A percentile compares a stretch with the other conserved stretches of the same genome.
Conservation (phyloP, 2,888 invertebrate genomes). For the Drosophila diplacantha region DNA sequence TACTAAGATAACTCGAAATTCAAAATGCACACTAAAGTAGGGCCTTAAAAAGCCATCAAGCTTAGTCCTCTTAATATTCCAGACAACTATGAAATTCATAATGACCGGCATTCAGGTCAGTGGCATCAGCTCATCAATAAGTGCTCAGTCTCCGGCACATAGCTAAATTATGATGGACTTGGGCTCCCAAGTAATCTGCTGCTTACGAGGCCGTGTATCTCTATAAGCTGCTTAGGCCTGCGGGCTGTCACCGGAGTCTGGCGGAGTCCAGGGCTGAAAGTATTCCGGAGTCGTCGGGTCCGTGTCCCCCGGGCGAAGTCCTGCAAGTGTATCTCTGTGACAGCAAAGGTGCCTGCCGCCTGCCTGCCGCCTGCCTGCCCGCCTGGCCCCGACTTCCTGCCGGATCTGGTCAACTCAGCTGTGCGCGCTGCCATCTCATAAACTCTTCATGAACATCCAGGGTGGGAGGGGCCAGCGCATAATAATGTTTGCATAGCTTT, state of each 20-base stretch:
- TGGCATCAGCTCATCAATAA: conserved; percentile 14
- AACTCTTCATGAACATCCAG: conserved; percentile 39
- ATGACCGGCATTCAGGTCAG: conserved; percentile 6
- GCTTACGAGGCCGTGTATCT: conserved; percentile 25
- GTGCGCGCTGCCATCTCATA: conserved; percentile 37
- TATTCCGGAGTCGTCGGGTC: background rate
- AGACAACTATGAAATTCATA: conserved; percentile 3
- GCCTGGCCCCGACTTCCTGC: conserved; percentile 33
- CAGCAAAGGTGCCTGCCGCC: conserved; percentile 17
- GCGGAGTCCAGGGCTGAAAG: conserved; percentile 8
- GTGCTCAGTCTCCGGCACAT: background rate
- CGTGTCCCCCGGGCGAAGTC: conserved; percentile 11
- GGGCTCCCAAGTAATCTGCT: conserved; percentile 25
- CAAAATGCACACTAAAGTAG: no score
- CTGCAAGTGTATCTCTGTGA: conserved; percentile 18
- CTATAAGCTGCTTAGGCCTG: conserved; percentile 36
- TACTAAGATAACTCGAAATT: background rate
- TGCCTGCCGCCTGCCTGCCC: background rate
- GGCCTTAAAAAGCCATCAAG: background rate
- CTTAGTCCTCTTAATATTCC: background rate
- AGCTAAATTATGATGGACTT: conserved; percentile 7
- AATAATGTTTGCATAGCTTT: conserved; percentile 71
- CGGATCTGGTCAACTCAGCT: conserved; percentile 24
- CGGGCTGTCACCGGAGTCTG: conserved; percentile 14
- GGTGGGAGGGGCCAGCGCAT: conserved; percentile 37